Evolutionary conservation across 2,113 vertebrate genomes (phyloP).

Genomic region (Cyanoliseus patagonus): DNA sequence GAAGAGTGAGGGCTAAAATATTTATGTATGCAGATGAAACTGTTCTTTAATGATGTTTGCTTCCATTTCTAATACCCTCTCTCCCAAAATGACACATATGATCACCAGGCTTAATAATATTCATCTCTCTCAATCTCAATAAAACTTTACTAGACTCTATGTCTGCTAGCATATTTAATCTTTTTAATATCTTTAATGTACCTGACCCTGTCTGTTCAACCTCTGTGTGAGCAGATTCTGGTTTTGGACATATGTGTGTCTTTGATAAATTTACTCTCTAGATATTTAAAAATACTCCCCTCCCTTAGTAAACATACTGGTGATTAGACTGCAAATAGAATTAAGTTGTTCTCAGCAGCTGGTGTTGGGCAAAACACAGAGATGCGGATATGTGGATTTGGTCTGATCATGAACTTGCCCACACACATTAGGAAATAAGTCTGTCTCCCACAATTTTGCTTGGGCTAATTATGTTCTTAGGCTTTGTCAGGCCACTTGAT

Average conservation of each 20-base stretch:
- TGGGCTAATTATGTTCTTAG: neutral
- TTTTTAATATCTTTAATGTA: slow-evolving; percentile 31
- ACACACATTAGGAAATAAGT: neutral
- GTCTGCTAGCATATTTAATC: slow-evolving; percentile 45
- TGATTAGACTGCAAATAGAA: slow-evolving; percentile 26
- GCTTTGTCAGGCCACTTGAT: neutral
- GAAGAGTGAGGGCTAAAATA: slow-evolving; percentile 16
- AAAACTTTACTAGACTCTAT: slow-evolving; percentile 8
- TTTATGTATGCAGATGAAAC: slow-evolving; percentile 46
- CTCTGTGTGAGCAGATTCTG: neutral
- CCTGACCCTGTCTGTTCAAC: slow-evolving; percentile 16
- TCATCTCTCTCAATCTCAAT: slow-evolving; percentile 56
- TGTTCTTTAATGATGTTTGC: slow-evolving; percentile 49
- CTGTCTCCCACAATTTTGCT: neutral
- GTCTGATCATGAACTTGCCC: neutral
- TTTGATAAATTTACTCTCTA: slow-evolving; percentile 27
- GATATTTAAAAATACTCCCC: neutral
- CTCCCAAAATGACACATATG: slow-evolving; percentile 34
- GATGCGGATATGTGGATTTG: neutral
- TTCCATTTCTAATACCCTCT: slow-evolving; percentile 41
- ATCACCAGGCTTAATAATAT: slow-evolving; percentile 49
- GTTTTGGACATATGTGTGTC: neutral
- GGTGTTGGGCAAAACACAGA: neutral
- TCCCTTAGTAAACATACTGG: neutral
- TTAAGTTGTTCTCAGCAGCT: slow-evolving; percentile 3